These are phyloP conservation scores for Ochropleura plecta DNA, from an alignment of 2,888 invertebrate genomes.

Conservation along the genomic window DNA sequence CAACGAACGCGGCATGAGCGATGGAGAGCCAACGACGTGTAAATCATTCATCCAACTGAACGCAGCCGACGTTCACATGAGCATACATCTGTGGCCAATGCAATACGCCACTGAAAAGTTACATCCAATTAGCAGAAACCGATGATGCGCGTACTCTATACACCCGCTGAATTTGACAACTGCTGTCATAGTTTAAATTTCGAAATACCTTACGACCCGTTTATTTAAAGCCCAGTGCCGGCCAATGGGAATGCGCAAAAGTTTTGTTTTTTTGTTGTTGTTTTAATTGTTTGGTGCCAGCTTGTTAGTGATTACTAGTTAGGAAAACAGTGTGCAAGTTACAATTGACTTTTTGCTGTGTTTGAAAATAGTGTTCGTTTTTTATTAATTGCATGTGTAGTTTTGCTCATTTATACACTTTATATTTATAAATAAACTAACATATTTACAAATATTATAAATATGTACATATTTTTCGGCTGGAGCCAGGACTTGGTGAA, in stretches of 20 bases:
- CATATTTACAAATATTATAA: not conserved
- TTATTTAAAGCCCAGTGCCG: slow-evolving; percentile 37
- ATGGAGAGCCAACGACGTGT: slow-evolving; percentile 73
- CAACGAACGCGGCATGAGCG: slow-evolving; percentile 70
- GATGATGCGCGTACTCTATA: slow-evolving; percentile 81
- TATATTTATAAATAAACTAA: not conserved
- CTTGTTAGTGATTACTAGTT: slow-evolving; percentile 38
- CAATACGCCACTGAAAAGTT: slow-evolving; percentile 82
- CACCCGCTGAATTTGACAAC: slow-evolving; percentile 82
- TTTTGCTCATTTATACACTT: not conserved
- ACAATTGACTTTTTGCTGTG: slow-evolving; percentile 11
- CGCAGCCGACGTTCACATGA: slow-evolving; percentile 64
- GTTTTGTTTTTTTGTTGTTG: slow-evolving; percentile 14
- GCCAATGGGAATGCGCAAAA: not conserved
- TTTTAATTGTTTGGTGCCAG: slow-evolving; percentile 42
- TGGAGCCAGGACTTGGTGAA: too few species aligned
- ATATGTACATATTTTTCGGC: not conserved
- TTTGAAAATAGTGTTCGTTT: slow-evolving; percentile 18
- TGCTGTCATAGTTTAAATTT: slow-evolving; percentile 72
- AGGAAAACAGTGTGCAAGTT: slow-evolving; percentile 19
- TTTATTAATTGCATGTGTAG: slow-evolving; percentile 4
- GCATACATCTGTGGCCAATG: slow-evolving; percentile 68
- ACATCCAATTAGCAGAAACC: slow-evolving; percentile 86
- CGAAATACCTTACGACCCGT: slow-evolving; percentile 48
- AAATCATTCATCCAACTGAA: slow-evolving; percentile 71